phyloP scores from a whole-genome alignment of 2,888 invertebrate genomes.

The Aphidoletes aphidimyza region DNA sequence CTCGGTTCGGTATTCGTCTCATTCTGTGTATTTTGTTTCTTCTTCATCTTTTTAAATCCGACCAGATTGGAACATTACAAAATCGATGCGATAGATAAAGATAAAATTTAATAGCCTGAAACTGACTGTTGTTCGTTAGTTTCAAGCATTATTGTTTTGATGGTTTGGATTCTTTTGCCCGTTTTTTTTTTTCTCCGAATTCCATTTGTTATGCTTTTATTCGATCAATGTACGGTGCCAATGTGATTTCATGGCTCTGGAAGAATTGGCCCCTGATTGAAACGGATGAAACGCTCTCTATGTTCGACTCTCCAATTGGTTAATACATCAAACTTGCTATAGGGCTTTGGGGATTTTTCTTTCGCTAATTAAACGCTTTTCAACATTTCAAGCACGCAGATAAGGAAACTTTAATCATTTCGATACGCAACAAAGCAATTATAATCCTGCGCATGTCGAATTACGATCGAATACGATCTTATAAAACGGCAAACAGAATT shows the following conservation, averaged over 20 bases:
- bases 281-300: background rate
- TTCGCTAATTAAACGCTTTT: background rate
- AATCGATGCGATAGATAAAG: constrained; percentile 1
- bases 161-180: background rate
- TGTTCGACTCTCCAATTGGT: no score
- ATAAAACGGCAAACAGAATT: no score
- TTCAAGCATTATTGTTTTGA: constrained; percentile 17
- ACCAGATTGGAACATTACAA: background rate
- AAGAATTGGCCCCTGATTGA: background rate
- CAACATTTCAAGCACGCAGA: background rate
- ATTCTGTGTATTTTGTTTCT: background rate
- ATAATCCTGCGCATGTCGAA: background rate
- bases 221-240: background rate
- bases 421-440: background rate
- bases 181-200: background rate
- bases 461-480: no score
- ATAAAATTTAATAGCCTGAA: constrained; percentile 24
- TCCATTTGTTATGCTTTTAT: constrained; percentile 7
- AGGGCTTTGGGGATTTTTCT: background rate
- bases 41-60: background rate
- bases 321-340: background rate
- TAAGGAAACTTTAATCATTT: constrained; percentile 30
- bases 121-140: background rate
- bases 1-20: background rate
- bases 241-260: background rate